Percentiles rank a stretch among this genome's conserved stretches.
Conservation (phyloP, 2,113 vertebrate species). For the Empidonax traillii region DNA sequence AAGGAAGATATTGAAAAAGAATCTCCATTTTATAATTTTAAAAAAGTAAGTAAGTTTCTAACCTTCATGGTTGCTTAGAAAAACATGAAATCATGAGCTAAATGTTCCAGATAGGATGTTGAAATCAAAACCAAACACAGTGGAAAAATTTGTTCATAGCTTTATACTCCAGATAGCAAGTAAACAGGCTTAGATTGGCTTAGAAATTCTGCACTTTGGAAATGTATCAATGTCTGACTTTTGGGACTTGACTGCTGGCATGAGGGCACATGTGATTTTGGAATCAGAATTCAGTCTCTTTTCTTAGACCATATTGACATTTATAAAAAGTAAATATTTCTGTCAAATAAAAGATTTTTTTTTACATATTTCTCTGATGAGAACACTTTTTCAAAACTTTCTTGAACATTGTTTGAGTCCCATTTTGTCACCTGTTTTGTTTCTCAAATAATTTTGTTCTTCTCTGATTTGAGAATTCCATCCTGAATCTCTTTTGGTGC, state of each 20-base stretch:
- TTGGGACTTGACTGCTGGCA: not conserved
- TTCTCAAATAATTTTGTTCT: not conserved
- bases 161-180: not conserved
- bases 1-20: not conserved
- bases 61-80: not conserved
- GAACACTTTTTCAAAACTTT: not conserved
- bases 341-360: not conserved
- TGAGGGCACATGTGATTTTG: not conserved
- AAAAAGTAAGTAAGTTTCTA: not conserved
- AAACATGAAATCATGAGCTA: slow-evolving; percentile 19
- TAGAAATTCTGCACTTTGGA: not conserved
- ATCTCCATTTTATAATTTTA: not conserved
- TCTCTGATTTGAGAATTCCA: not conserved
- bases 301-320: not conserved
- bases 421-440: not conserved
- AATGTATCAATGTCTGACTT: not conserved
- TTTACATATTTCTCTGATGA: not conserved
- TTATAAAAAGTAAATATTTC: not conserved
- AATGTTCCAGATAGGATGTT: slow-evolving; percentile 37
- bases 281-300: not conserved
- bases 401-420: not conserved
- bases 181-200: not conserved
- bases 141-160: slow-evolving; percentile 35
- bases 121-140: slow-evolving; percentile 10
- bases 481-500: not conserved